Evolutionary conservation across 2,113 vertebrate species (phyloP), one percentile per base, ranked within the genome.

Genomic region (Oreotrochilus melanogaster): DNA sequence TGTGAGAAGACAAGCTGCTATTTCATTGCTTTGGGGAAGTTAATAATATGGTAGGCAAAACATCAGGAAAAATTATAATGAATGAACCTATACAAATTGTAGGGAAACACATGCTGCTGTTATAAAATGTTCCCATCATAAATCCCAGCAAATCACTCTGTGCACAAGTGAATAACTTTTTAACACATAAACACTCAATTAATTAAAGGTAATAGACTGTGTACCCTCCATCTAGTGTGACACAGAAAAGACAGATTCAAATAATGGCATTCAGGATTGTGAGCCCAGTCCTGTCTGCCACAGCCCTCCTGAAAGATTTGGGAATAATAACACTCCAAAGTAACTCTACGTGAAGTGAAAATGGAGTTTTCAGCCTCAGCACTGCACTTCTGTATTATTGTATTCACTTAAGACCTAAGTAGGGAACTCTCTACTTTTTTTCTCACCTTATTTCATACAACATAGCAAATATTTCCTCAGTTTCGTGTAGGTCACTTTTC

Each of bases 41-140:
- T 98, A 98, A 98, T 98, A 98, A 98, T 98, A 98, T 97, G 97
- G 98, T 98, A 98, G 98, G 98, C 98, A 98, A 98, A 98, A 98
- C 98, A 98, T 98, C 97, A 98, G 98, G 98, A 98, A 98, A 98
- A 98, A 98, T 98, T 98, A 98, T 98, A 98, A 98, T 98, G 98
- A 98, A 98, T 98, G 98, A 98, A 98, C 98, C 98, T 97, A 98
- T 98, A 98, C 98, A 98, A 97, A 98, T 97, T 92, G 78, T 91
- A 96, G 91, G 97, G 96, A 97, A 98, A 98, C 98, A 98, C 97
- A 98, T 95, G 95, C 96, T 72, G 94, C 97, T 97, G 93, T 98
- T 98, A 98, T 98, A 96, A 98, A 98, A 98, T 86, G 96, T 98
- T 98, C 98, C 98, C 95, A 97, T 97, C 96, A 96, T 98, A 98